phyloP scores from a whole-genome alignment of 2,797 vertebrate species.

The Loriculus beryllinus region DNA sequence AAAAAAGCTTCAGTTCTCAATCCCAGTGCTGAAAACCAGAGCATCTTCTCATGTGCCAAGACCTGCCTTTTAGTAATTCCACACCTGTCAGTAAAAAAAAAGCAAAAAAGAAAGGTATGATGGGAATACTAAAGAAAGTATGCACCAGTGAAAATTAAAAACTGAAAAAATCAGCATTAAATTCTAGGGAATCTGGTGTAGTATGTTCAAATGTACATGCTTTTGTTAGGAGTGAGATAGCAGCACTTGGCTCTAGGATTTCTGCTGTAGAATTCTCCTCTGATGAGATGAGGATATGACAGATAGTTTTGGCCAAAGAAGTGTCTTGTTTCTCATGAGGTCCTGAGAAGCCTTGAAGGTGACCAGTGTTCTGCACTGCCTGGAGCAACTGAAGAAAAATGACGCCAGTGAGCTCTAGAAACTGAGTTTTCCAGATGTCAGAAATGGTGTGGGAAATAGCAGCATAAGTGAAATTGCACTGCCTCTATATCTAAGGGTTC shows the following conservation, averaged over 20 bases:
- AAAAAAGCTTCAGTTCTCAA: neutral
- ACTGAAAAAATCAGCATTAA: neutral
- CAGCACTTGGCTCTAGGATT: neutral
- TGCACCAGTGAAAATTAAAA: neutral
- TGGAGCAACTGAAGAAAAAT: neutral
- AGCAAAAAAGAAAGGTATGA: neutral
- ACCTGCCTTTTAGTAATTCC: neutral
- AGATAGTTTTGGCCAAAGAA: neutral
- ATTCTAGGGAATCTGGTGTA: neutral
- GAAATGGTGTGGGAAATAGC: neutral
- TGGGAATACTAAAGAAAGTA: neutral
- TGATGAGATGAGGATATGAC: neutral
- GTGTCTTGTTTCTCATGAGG: neutral
- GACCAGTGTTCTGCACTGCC: neutral
- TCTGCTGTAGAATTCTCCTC: neutral
- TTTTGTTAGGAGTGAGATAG: neutral
- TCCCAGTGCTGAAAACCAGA: neutral
- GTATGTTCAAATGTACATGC: neutral
- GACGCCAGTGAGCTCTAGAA: neutral
- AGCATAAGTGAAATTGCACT: neutral
- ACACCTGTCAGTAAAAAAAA: neutral
- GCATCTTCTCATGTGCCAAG: fast-evolving
- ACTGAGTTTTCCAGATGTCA: neutral
- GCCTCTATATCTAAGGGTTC: neutral
- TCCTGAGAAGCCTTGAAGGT: neutral